A percentile compares a stretch with the other conserved stretches of the same genome.
These are phyloP conservation scores for Oreochromis mossambicus DNA, from an alignment of 2,797 vertebrate genomes.

Conservation along the genomic window DNA sequence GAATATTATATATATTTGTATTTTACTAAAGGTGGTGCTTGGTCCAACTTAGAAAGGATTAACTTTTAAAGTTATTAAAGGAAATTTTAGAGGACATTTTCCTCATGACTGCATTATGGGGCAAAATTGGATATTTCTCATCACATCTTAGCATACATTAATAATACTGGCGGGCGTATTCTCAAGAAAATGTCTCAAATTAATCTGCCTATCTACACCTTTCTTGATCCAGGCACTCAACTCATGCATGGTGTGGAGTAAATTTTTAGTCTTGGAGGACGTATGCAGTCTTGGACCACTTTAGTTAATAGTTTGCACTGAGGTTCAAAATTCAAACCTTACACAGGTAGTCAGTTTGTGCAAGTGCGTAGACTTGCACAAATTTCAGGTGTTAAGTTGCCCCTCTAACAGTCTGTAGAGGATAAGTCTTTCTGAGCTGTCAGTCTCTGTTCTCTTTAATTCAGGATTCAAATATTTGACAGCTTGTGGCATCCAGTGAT, in stretches of 20 bases:
- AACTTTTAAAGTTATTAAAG: neutral
- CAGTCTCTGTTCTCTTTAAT: neutral
- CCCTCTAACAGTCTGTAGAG: neutral
- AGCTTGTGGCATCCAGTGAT: slow-evolving; percentile 1
- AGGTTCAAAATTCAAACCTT: neutral
- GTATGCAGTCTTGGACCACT: neutral
- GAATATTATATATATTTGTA: neutral
- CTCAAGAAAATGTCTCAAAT: neutral
- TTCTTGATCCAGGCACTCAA: neutral
- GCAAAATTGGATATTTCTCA: neutral
- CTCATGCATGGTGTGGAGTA: neutral
- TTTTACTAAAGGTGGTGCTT: neutral
- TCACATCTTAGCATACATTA: neutral
- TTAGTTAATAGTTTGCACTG: neutral
- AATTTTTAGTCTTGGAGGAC: neutral
- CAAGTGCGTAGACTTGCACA: neutral
- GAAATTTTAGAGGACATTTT: neutral
- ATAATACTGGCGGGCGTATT: neutral
- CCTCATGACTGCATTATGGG: neutral
- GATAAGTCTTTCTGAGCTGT: neutral
- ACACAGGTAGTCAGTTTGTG: neutral
- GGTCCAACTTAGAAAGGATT: neutral
- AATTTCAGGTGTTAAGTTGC: neutral
- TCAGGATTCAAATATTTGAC: slow-evolving; percentile 11
- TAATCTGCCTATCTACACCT: neutral